A percentile compares a stretch with the other conserved stretches of the same genome.
Conservation (phyloP, 2,888 invertebrate genomes). For the Drosophila aldrichi region DNA sequence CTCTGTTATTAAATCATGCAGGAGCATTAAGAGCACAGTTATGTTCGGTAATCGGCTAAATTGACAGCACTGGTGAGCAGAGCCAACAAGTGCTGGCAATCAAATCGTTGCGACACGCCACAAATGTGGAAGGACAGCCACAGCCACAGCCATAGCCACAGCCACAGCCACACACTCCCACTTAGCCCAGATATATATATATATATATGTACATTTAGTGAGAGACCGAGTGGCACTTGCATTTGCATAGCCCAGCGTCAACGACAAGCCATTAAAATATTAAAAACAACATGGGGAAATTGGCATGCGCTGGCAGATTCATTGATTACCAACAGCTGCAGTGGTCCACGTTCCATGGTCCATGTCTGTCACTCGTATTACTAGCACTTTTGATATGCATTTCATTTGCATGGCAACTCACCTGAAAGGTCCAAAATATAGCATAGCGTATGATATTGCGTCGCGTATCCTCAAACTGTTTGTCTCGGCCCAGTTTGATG, state of each 20-base stretch:
- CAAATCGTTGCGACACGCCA: constrained; percentile 53
- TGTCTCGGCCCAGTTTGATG: constrained; percentile 95
- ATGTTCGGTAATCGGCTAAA: constrained; percentile 2
- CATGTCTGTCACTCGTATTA: background rate
- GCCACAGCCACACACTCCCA: background rate
- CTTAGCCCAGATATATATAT: background rate
- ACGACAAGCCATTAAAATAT: constrained; percentile 61
- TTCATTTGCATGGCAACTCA: constrained; percentile 78
- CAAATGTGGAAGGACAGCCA: constrained; percentile 26
- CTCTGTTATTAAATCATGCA: background rate
- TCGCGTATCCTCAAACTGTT: constrained; percentile 94
- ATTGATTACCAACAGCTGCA: constrained; percentile 54
- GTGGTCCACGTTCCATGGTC: background rate
- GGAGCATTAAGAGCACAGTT: background rate
- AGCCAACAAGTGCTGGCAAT: constrained; percentile 62
- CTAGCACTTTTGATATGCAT: constrained; percentile 5
- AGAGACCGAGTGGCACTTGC: constrained; percentile 29
- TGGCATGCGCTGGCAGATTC: constrained; percentile 52
- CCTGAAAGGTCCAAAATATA: constrained; percentile 97
- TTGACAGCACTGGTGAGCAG: constrained; percentile 10
- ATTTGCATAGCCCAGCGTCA: constrained; percentile 22
- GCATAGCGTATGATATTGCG: constrained; percentile 95
- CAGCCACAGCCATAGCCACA: constrained; percentile 1
- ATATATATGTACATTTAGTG: constrained; percentile 10
- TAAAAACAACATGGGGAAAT: constrained; percentile 41